These are phyloP conservation scores for Lasiommata megera DNA, from an alignment of 2,888 invertebrate genomes.

Conservation along the genomic window DNA sequence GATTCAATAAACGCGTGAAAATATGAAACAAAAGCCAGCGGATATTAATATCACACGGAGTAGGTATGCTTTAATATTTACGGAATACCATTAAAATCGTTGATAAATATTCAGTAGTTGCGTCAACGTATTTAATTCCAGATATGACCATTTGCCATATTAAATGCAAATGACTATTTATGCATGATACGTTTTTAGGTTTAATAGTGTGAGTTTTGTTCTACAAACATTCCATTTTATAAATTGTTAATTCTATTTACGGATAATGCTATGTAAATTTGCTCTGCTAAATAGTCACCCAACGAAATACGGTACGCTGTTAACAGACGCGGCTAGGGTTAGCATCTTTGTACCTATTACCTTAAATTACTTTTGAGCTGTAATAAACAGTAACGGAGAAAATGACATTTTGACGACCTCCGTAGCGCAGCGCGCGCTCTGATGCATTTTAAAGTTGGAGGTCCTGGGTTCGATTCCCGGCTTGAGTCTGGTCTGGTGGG, in stretches of 20 bases:
- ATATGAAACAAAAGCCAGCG: not conserved
- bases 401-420: too few relatives aligned
- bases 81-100: not conserved
- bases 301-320: slow-evolving; percentile 22
- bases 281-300: slow-evolving; percentile 9
- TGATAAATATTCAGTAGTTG: slow-evolving; percentile 8
- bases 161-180: slow-evolving; percentile 5
- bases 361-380: not conserved
- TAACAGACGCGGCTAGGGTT: slow-evolving; percentile 10
- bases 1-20: not conserved
- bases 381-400: not conserved
- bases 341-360: slow-evolving; percentile 13
- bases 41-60: not conserved
- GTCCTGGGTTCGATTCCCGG: too few relatives aligned
- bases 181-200: slow-evolving; percentile 5
- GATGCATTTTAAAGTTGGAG: too few relatives aligned
- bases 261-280: slow-evolving; percentile 6
- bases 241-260: slow-evolving; percentile 2
- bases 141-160: not conserved
- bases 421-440: too few relatives aligned
- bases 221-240: slow-evolving; percentile 2
- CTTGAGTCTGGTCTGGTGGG: too few relatives aligned
- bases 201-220: not conserved
- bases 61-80: not conserved
- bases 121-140: slow-evolving; percentile 1